Evolutionary conservation across 2,797 vertebrate species (phyloP).

Genomic region (Spea hammondii): DNA sequence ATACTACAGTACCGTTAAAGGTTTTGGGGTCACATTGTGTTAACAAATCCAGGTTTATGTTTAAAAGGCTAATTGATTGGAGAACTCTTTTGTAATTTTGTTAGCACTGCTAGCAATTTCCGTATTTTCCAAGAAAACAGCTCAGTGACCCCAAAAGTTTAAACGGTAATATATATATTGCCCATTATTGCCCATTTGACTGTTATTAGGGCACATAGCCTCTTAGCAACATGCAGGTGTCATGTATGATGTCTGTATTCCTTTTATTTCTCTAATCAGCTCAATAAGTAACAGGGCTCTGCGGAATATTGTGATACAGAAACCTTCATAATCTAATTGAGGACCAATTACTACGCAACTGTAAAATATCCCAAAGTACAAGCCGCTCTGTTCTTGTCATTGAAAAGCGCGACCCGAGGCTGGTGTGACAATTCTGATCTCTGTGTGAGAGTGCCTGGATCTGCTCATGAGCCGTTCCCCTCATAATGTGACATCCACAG

Average conservation of each 20-base stretch:
- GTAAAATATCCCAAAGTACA: constrained; percentile 42
- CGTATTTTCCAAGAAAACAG: too few species aligned
- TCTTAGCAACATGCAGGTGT: neutral
- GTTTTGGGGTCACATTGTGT: too few species aligned
- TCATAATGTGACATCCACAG: too few species aligned
- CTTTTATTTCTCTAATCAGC: constrained; percentile 22
- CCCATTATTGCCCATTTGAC: too few species aligned
- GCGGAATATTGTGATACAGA: constrained; percentile 15
- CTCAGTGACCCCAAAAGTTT: too few species aligned
- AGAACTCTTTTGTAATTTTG: too few species aligned
- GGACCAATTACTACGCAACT: constrained; percentile 31
- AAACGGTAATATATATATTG: too few species aligned
- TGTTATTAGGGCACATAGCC: too few species aligned
- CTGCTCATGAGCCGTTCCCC: neutral
- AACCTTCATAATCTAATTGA: constrained; percentile 37
- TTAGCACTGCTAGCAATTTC: too few species aligned
- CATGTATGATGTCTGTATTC: constrained; percentile 13
- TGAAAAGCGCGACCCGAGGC: constrained; percentile 3
- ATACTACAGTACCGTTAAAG: too few species aligned
- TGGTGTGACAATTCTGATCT: constrained; percentile 22
- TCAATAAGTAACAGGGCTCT: constrained; percentile 9
- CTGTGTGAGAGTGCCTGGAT: neutral
- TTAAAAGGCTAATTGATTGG: too few species aligned
- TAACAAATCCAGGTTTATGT: too few species aligned
- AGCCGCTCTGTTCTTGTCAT: neutral